Evolutionary conservation across 2,113 vertebrate species (phyloP).

Genomic region (Callipepla californica): DNA sequence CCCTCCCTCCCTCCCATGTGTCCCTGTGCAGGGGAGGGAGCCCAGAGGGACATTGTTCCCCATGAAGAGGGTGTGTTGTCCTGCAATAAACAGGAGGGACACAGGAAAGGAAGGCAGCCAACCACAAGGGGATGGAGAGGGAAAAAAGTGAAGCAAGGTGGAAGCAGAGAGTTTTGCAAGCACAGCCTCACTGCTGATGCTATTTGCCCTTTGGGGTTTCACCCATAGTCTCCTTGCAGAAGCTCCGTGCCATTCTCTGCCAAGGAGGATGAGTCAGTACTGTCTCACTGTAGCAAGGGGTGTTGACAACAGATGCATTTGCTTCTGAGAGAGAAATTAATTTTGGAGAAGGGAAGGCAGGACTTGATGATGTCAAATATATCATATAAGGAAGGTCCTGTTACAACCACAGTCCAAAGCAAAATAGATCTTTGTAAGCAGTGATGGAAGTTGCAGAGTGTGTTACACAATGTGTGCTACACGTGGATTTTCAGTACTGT

Average conservation of each 20-base stretch:
- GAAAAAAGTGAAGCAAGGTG: not conserved
- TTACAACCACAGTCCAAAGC: not conserved
- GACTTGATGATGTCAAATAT: not conserved
- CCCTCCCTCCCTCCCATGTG: too few relatives aligned
- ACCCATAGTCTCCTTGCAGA: not conserved
- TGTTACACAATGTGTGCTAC: accelerated
- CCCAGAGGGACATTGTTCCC: too few relatives aligned
- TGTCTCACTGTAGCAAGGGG: not conserved
- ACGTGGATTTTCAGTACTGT: not conserved
- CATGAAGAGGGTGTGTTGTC: not conserved
- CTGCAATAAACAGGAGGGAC: not conserved
- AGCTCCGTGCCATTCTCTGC: not conserved
- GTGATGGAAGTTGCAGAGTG: not conserved
- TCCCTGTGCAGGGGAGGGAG: too few relatives aligned
- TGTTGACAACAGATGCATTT: not conserved
- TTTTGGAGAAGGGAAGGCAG: not conserved
- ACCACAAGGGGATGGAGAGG: not conserved
- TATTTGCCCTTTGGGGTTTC: not conserved
- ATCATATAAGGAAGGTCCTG: not conserved
- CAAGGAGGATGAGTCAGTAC: not conserved
- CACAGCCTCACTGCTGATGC: accelerated
- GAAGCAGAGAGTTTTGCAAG: not conserved
- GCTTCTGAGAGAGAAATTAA: not conserved
- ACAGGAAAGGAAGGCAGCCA: accelerated
- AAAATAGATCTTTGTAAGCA: not conserved